phyloP scores from a whole-genome alignment of 2,888 invertebrate genomes.

The Lysandra bellargus region DNA sequence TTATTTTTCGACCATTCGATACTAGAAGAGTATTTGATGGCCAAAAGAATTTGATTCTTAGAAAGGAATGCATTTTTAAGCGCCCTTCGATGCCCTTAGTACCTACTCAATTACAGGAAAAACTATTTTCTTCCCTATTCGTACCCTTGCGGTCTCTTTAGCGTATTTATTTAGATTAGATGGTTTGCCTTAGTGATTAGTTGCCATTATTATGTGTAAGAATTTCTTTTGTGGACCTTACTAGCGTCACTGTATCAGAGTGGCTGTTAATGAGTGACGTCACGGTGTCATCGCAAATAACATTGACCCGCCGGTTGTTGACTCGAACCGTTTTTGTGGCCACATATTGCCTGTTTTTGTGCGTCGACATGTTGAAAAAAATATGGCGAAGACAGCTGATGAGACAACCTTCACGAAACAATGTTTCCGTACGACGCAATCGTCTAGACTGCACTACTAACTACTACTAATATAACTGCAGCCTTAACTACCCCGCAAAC shows the following conservation, averaged over 20 bases:
- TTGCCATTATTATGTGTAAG: background rate
- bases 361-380: conserved; percentile 8
- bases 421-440: background rate
- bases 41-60: too few relatives aligned
- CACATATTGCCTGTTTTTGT: conserved; percentile 27
- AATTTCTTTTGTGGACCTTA: background rate
- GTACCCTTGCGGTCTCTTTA: background rate
- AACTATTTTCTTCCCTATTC: background rate
- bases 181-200: background rate
- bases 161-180: background rate
- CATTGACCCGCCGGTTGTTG: conserved; percentile 51
- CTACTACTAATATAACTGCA: background rate
- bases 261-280: conserved; percentile 38
- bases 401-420: background rate
- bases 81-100: too few relatives aligned
- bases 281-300: conserved; percentile 42
- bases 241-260: background rate
- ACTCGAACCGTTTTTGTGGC: conserved; percentile 35
- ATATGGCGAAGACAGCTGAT: conserved; percentile 22
- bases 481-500: too few relatives aligned
- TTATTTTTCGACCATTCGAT: too few relatives aligned
- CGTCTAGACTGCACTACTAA: background rate
- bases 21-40: too few relatives aligned
- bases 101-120: too few relatives aligned
- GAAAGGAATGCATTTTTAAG: too few relatives aligned